A percentile compares a stretch with the other conserved stretches of the same genome.
phyloP scores from a whole-genome alignment of 92 coral and sea anemone species.

The Virgularia gustaviana region DNA sequence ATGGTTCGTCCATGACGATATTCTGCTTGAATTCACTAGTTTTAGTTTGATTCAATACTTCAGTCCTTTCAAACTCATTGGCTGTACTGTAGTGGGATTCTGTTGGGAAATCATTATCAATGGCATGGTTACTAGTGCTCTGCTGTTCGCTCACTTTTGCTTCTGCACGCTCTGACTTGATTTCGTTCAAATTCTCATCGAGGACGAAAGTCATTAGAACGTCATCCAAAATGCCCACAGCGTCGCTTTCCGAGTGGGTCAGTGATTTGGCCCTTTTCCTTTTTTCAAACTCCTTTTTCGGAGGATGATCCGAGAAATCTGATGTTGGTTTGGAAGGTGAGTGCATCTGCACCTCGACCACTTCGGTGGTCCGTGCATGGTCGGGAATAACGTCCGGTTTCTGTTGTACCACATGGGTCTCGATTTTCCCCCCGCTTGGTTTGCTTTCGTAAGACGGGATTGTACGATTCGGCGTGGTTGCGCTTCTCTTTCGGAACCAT shows the following conservation, averaged over 20 bases:
- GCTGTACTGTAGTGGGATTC: background rate
- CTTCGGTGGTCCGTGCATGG: too few relatives aligned
- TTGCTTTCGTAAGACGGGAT: too few relatives aligned
- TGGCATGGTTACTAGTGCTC: background rate
- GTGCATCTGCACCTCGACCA: background rate
- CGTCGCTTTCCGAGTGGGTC: slow-evolving; percentile 20
- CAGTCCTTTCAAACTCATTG: background rate
- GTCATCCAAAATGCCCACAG: slow-evolving; percentile 21
- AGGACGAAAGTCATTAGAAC: slow-evolving; percentile 10
- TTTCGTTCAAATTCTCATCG: slow-evolving; percentile 26
- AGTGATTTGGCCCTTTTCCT: background rate
- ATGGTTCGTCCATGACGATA: background rate
- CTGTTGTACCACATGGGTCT: too few relatives aligned
- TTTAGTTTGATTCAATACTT: background rate
- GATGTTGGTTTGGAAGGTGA: too few relatives aligned
- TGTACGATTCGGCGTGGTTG: too few relatives aligned
- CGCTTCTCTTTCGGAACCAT: too few relatives aligned
- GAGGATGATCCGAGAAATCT: background rate
- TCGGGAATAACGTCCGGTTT: too few relatives aligned
- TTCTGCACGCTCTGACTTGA: background rate
- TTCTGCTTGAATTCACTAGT: too few relatives aligned
- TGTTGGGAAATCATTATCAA: background rate
- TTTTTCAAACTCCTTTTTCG: too few relatives aligned
- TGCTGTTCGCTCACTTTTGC: background rate
- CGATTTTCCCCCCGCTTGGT: too few relatives aligned